Conservation (phyloP, 2,888 invertebrate species). For the Pseudoips prasinana region DNA sequence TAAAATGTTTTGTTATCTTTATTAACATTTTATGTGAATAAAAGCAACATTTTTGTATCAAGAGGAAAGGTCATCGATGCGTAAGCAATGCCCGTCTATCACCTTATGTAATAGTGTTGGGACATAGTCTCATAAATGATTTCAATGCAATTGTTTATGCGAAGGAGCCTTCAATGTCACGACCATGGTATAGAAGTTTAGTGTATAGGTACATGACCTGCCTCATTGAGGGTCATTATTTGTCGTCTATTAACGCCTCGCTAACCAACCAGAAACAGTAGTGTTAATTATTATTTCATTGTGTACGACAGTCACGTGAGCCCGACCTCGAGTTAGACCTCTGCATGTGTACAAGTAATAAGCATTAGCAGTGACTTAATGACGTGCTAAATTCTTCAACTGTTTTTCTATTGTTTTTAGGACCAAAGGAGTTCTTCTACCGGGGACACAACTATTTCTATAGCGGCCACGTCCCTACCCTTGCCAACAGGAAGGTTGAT, state of each 20-base stretch:
- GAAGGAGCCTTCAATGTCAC: slow-evolving; percentile 64
- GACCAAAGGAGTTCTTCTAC: slow-evolving; percentile 95
- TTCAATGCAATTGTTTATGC: slow-evolving; percentile 48
- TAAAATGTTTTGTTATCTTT: slow-evolving; percentile 18
- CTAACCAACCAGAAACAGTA: slow-evolving; percentile 23
- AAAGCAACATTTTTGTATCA: slow-evolving; percentile 29
- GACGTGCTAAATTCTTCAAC: too few relatives aligned
- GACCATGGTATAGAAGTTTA: slow-evolving; percentile 55
- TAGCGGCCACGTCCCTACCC: slow-evolving; percentile 89
- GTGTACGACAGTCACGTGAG: neutral
- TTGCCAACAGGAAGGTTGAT: slow-evolving; percentile 91
- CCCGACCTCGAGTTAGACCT: neutral
- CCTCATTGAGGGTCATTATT: slow-evolving; percentile 41
- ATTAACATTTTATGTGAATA: slow-evolving; percentile 31
- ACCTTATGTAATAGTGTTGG: slow-evolving; percentile 56
- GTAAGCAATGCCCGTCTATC: slow-evolving; percentile 32
- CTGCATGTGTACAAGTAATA: too few relatives aligned
- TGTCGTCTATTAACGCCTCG: slow-evolving; percentile 36
- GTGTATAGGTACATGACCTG: slow-evolving; percentile 54
- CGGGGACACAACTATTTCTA: slow-evolving; percentile 94
- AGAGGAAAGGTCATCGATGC: slow-evolving; percentile 47
- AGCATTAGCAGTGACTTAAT: too few relatives aligned
- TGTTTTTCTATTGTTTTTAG: slow-evolving; percentile 71
- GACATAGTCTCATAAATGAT: slow-evolving; percentile 39
- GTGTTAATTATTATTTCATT: neutral